These are phyloP conservation scores for Carapus acus DNA, from an alignment of 2,797 vertebrate genomes.

Conservation along the genomic window DNA sequence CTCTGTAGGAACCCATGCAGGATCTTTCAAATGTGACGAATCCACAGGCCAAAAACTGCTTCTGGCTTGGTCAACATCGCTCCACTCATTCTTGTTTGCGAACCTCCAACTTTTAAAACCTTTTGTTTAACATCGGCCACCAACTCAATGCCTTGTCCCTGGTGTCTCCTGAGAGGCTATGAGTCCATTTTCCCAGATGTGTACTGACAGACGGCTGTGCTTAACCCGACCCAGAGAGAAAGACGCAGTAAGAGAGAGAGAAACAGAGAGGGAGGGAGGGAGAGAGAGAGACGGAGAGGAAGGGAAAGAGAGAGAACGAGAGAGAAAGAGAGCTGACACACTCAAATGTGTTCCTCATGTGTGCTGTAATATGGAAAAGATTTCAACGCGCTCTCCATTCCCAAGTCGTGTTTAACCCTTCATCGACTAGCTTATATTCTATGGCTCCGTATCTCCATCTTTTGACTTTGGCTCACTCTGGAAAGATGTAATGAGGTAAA, in stretches of 20 bases:
- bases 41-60: no score
- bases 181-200: conserved; percentile 71
- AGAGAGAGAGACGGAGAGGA: conserved; percentile 56
- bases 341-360: conserved; percentile 76
- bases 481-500: no score
- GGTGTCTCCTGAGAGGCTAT: conserved; percentile 42
- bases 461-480: no score
- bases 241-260: conserved; percentile 24
- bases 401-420: conserved; percentile 68
- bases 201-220: conserved; percentile 68
- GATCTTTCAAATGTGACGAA: no score
- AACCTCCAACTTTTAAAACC: background rate
- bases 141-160: conserved; percentile 28
- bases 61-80: no score
- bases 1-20: no score
- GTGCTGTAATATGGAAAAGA: conserved; percentile 77
- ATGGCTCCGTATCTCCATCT: background rate
- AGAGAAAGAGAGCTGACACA: conserved; percentile 72
- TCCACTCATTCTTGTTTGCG: background rate
- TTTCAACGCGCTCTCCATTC: conserved; percentile 54
- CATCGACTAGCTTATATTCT: conserved; percentile 10
- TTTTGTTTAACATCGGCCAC: conserved; percentile 8
- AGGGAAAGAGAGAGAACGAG: conserved; percentile 26
- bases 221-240: conserved; percentile 56
- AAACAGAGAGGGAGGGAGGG: conserved; percentile 22